Conservation (phyloP, 2,113 vertebrate genomes). For the Synodontis membranacea region DNA sequence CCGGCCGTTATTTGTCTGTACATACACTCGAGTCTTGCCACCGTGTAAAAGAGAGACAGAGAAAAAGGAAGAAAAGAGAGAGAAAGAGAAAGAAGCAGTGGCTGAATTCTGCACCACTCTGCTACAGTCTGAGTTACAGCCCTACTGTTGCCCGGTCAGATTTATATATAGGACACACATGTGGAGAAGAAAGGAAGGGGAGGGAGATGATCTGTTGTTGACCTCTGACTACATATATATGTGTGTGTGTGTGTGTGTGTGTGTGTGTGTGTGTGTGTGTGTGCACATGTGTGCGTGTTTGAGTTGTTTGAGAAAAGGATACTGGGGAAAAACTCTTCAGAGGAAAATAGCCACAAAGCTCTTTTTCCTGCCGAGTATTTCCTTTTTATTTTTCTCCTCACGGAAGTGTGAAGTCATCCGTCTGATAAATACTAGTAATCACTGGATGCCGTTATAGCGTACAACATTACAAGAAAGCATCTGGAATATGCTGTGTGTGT, state of each 20-base stretch:
- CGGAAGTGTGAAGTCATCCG: slow-evolving; percentile 14
- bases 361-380: slow-evolving; percentile 28
- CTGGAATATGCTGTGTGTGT: neutral
- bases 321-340: neutral
- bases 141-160: slow-evolving; percentile 80
- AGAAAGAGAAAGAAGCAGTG: neutral
- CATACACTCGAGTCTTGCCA: slow-evolving; percentile 62
- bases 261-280: neutral
- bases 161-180: slow-evolving; percentile 83
- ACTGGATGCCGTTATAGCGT: slow-evolving; percentile 31
- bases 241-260: neutral
- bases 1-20: slow-evolving; percentile 65
- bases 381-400: slow-evolving; percentile 13
- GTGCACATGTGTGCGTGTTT: neutral
- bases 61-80: neutral
- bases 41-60: neutral
- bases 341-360: slow-evolving; percentile 34
- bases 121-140: slow-evolving; percentile 71
- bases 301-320: neutral
- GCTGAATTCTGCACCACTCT: slow-evolving; percentile 27
- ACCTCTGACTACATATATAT: neutral
- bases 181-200: slow-evolving; percentile 66
- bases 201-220: slow-evolving; percentile 6
- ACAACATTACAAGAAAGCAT: slow-evolving; percentile 21
- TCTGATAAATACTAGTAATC: slow-evolving; percentile 43